Evolutionary conservation across 2,888 invertebrate genomes (phyloP).

Genomic region (Oligia fasciuncula): DNA sequence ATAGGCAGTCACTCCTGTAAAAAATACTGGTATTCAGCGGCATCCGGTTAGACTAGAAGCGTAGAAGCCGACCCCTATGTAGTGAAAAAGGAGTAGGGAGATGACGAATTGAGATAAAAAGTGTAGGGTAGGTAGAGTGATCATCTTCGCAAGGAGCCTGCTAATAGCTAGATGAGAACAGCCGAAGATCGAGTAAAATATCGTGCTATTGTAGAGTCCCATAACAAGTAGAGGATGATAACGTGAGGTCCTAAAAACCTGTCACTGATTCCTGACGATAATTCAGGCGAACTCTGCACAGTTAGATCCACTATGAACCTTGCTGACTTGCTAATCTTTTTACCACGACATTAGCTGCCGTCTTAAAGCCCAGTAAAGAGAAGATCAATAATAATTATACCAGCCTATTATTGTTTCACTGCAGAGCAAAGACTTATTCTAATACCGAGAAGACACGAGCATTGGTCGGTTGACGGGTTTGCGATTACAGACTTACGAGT

Average conservation of each 20-base stretch:
- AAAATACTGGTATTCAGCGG: background rate
- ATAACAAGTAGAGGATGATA: background rate
- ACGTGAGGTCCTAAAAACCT: too few relatives aligned
- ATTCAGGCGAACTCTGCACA: background rate
- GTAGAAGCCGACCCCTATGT: background rate
- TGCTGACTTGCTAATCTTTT: too few relatives aligned
- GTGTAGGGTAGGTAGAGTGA: background rate
- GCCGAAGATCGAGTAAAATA: background rate
- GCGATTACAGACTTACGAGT: too few relatives aligned
- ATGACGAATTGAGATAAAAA: background rate
- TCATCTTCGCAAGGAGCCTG: background rate
- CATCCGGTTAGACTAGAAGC: background rate
- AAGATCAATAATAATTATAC: background rate
- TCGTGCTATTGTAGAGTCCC: background rate
- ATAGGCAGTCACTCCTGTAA: background rate
- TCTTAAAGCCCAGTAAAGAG: background rate
- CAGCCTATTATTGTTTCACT: too few relatives aligned
- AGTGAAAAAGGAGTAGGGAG: background rate
- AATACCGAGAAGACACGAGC: too few relatives aligned
- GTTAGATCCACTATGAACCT: background rate
- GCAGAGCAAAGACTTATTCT: too few relatives aligned
- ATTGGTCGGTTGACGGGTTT: too few relatives aligned
- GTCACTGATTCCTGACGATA: background rate
- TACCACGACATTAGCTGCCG: background rate
- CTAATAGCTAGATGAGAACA: background rate